phyloP scores from a whole-genome alignment of 2,797 vertebrate genomes.

The Borostomias antarcticus region DNA sequence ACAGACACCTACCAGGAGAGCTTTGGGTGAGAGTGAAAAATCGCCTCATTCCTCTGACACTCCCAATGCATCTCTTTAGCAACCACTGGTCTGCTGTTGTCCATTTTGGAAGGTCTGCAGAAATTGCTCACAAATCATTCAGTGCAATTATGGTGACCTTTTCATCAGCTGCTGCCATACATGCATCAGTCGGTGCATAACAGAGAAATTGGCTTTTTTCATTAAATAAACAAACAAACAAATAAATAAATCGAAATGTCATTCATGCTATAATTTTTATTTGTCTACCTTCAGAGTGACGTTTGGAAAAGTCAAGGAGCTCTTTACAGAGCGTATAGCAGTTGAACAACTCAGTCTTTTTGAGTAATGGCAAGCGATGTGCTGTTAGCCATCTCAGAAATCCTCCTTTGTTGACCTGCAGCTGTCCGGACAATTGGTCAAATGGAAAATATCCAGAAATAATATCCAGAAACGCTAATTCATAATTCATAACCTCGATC shows the following conservation, averaged over 20 bases:
- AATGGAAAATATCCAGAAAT: not conserved
- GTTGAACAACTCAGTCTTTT: conserved; percentile 75
- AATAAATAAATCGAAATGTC: not conserved
- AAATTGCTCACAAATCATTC: not conserved
- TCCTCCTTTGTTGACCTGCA: conserved; percentile 23
- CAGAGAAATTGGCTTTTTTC: not conserved
- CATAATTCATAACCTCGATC: no score
- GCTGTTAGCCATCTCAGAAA: conserved; percentile 71
- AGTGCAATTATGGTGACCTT: not conserved
- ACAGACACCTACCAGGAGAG: conserved; percentile 60
- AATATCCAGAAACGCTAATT: no score
- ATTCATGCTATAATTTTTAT: not conserved
- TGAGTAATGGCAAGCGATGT: conserved; percentile 74
- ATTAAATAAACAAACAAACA: not conserved
- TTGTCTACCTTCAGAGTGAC: conserved; percentile 69
- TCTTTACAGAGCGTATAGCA: conserved; percentile 74
- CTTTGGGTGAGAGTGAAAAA: conserved; percentile 65
- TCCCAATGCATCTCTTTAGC: conserved; percentile 67
- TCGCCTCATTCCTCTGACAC: conserved; percentile 71
- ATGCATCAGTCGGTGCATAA: not conserved
- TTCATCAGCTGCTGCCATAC: not conserved
- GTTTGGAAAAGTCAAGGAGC: conserved; percentile 68
- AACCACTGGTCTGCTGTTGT: conserved; percentile 70
- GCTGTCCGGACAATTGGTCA: not conserved
- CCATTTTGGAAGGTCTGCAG: conserved; percentile 49